Conservation (phyloP, 2,113 vertebrate species). For the Sander vitreus region DNA sequence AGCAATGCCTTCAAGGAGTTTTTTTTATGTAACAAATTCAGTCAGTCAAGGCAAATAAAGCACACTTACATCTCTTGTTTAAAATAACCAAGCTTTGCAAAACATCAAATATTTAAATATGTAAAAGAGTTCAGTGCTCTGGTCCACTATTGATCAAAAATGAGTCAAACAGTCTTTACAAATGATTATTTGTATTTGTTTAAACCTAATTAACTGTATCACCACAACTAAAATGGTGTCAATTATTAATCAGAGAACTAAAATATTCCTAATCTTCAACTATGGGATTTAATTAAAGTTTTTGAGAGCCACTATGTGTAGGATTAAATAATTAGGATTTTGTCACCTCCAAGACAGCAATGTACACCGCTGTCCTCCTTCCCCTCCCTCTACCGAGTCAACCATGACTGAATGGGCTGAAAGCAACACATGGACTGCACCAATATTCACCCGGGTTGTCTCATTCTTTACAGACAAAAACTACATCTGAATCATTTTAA, state of each 20-base stretch:
- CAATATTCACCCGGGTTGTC: not conserved
- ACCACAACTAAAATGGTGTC: not conserved
- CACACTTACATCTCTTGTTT: constrained; percentile 30
- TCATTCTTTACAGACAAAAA: not conserved
- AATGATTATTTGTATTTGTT: not conserved
- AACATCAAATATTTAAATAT: constrained; percentile 44
- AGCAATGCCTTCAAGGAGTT: constrained; percentile 17
- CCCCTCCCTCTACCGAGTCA: not conserved
- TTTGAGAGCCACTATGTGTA: constrained; percentile 1
- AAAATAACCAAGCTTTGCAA: constrained; percentile 35
- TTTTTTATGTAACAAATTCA: constrained; percentile 32
- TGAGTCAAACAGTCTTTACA: constrained; percentile 30
- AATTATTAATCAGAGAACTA: too few species aligned
- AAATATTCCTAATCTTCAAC: not conserved
- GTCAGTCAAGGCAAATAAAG: constrained; percentile 48
- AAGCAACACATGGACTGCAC: not conserved
- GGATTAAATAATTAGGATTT: not conserved
- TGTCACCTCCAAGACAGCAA: not conserved
- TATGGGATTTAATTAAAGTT: not conserved
- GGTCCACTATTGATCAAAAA: not conserved
- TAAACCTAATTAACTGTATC: not conserved
- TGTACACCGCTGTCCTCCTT: not conserved
- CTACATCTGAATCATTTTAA: not conserved
- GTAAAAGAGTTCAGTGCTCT: constrained; percentile 14
- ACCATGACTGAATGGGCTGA: not conserved